Evolutionary conservation across 2,888 invertebrate genomes (phyloP).

Genomic region (Megamerina dolium): DNA sequence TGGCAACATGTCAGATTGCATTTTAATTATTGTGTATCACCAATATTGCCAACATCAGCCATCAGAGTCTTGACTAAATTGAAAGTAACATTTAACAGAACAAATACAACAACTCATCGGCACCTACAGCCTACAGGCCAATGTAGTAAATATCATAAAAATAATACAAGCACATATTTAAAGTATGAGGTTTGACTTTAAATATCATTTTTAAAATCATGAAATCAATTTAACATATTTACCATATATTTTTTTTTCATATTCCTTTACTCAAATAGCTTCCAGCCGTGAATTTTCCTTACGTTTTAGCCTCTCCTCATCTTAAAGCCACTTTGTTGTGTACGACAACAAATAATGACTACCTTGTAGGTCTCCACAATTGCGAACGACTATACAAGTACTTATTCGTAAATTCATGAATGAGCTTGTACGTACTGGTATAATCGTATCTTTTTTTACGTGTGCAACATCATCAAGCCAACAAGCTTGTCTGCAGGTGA

Average conservation of each 20-base stretch:
- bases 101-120: slow-evolving; percentile 21
- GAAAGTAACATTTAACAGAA: slow-evolving; percentile 27
- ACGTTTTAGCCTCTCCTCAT: slow-evolving; percentile 11
- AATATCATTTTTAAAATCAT: slow-evolving; percentile 31
- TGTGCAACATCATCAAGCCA: neutral
- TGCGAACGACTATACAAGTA: too few species aligned
- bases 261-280: slow-evolving; percentile 32
- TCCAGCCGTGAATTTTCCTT: slow-evolving; percentile 39
- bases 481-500: slow-evolving; percentile 33
- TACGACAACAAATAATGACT: too few species aligned
- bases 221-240: slow-evolving; percentile 28
- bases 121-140: slow-evolving; percentile 8
- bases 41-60: too few species aligned
- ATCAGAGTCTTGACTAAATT: slow-evolving; percentile 28
- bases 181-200: slow-evolving; percentile 23
- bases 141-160: neutral
- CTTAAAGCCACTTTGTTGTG: too few species aligned
- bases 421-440: too few species aligned
- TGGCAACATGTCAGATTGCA: too few species aligned
- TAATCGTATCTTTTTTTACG: too few species aligned
- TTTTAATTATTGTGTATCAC: slow-evolving; percentile 42
- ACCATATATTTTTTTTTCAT: too few species aligned
- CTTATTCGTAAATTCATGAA: too few species aligned
- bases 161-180: neutral
- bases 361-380: too few species aligned